Percentiles rank a stretch among this genome's conserved stretches.
These are phyloP conservation scores for Apis dorsata DNA, from an alignment of 1,140 invertebrate genomes.

Conservation along the genomic window DNA sequence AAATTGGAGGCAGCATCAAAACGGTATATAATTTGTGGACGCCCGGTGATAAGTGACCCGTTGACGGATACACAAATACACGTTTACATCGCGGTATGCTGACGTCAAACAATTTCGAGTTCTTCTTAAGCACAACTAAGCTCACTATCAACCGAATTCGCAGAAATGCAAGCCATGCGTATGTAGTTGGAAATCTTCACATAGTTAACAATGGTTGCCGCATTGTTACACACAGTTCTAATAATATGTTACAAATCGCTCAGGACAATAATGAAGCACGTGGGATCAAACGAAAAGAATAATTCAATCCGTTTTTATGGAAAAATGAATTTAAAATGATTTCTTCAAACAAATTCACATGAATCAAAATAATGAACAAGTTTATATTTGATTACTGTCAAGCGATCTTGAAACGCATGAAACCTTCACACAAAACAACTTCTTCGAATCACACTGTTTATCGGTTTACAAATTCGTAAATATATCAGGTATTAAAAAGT, in stretches of 20 bases:
- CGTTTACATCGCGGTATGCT: constrained; percentile 62
- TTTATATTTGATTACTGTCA: constrained; percentile 59
- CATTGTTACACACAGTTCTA: constrained; percentile 60
- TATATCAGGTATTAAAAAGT: not conserved
- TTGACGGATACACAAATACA: constrained; percentile 15
- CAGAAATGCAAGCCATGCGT: constrained; percentile 30
- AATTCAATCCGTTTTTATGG: constrained; percentile 6
- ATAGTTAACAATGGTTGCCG: constrained; percentile 54
- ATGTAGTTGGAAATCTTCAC: constrained; percentile 22
- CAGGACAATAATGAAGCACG: constrained; percentile 39
- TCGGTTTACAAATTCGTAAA: constrained; percentile 14
- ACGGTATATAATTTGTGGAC: constrained; percentile 3
- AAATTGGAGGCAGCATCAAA: constrained; percentile 18
- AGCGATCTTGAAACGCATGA: constrained; percentile 47
- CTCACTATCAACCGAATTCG: constrained; percentile 23
- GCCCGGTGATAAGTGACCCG: constrained; percentile 17
- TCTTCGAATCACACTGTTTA: constrained; percentile 43
- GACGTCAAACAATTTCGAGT: constrained; percentile 59
- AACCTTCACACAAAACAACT: constrained; percentile 53
- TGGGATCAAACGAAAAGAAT: constrained; percentile 18
- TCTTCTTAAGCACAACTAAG: constrained; percentile 25
- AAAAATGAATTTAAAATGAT: not conserved
- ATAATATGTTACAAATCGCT: constrained; percentile 46
- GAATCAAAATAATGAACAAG: not conserved
- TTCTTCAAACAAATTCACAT: not conserved